Percentiles rank a stretch among this genome's conserved stretches.
Conservation (phyloP, 2,113 vertebrate genomes). For the Xyliphius kryptos region DNA sequence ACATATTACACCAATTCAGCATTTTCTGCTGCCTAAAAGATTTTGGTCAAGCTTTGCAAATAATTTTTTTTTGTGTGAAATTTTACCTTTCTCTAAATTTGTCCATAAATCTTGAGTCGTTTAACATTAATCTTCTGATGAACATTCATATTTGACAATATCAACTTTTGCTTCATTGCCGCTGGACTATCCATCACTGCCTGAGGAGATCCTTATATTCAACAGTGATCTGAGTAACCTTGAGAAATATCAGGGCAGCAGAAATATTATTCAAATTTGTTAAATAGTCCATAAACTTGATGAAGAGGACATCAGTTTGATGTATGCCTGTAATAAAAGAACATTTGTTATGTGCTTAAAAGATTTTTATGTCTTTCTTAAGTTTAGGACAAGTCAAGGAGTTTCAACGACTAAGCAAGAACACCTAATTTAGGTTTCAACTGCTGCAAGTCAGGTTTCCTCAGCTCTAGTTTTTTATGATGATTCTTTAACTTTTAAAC, state of each 20-base stretch:
- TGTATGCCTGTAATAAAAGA: conserved; percentile 27
- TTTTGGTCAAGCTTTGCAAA: no score
- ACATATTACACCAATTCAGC: no score
- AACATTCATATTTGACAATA: no score
- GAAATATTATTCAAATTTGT: conserved; percentile 26
- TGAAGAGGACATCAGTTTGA: conserved; percentile 18
- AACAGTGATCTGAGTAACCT: conserved; percentile 26
- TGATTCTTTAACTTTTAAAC: no score
- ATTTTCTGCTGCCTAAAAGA: no score
- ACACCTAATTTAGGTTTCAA: neutral
- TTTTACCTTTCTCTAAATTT: no score
- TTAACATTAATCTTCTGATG: neutral
- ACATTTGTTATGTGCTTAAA: neutral
- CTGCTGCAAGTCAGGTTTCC: no score
- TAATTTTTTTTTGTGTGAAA: no score
- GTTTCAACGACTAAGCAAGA: neutral
- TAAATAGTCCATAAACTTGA: conserved; percentile 23
- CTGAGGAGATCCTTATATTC: neutral
- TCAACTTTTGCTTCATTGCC: conserved; percentile 2
- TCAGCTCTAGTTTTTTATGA: no score
- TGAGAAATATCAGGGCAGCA: conserved; percentile 24
- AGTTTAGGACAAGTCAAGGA: conserved; percentile 9
- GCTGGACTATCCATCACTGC: conserved; percentile 16
- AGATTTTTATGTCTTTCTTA: neutral
- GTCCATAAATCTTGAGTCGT: no score